Conservation (phyloP, 2,888 invertebrate species). For the Carpatolechia fugitivella region DNA sequence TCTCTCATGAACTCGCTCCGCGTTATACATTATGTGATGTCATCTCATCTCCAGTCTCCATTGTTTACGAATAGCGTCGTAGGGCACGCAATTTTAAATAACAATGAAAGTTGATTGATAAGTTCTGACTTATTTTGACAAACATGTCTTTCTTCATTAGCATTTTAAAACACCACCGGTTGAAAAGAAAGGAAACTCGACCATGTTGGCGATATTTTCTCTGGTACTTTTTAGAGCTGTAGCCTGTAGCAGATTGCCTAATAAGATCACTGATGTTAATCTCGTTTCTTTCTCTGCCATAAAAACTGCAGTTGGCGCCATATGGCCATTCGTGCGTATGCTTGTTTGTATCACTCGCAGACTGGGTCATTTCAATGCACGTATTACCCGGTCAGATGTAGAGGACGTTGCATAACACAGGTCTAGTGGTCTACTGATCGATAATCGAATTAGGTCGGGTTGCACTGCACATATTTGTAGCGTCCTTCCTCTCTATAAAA, state of each 20-base stretch:
- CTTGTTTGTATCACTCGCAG: slow-evolving; percentile 45
- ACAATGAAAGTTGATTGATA: slow-evolving; percentile 6
- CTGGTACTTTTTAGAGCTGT: slow-evolving; percentile 18
- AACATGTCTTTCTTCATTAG: background rate
- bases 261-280: slow-evolving; percentile 17
- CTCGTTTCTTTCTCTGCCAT: slow-evolving; percentile 22
- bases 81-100: slow-evolving; percentile 1
- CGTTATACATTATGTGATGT: slow-evolving; percentile 30
- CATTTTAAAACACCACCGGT: background rate
- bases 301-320: slow-evolving; percentile 27
- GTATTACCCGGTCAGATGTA: slow-evolving; percentile 52
- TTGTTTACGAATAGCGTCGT: slow-evolving; percentile 25
- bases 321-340: slow-evolving; percentile 45
- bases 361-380: slow-evolving; percentile 55
- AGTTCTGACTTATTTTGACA: slow-evolving; percentile 2
- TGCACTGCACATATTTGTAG: slow-evolving; percentile 54
- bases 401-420: slow-evolving; percentile 44
- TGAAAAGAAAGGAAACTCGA: background rate
- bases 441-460: slow-evolving; percentile 56
- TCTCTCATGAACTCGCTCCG: background rate
- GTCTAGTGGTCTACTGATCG: slow-evolving; percentile 42
- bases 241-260: slow-evolving; percentile 18
- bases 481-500: slow-evolving; percentile 64
- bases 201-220: slow-evolving; percentile 12
- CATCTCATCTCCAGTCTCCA: too few species aligned